Evolutionary conservation across 2,797 vertebrate species (phyloP).

Genomic region (Hydrocynus forskahlii): DNA sequence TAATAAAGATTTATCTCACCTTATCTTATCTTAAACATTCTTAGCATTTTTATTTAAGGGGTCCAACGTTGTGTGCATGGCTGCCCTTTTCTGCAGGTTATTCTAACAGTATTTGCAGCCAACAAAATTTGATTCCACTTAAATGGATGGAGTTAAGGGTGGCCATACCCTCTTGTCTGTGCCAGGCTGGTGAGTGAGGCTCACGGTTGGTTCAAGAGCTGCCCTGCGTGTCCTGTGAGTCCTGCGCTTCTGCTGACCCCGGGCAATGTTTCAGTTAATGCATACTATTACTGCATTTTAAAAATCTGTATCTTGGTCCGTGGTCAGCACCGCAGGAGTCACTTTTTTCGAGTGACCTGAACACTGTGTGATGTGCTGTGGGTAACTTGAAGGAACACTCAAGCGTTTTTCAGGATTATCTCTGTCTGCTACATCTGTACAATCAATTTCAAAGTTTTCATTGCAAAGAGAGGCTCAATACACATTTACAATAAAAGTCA

Average conservation of each 20-base stretch:
- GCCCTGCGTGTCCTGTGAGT: neutral
- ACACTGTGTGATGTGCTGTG: slow-evolving; percentile 60
- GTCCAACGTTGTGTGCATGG: slow-evolving; percentile 29
- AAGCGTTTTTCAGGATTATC: neutral
- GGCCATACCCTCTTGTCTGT: slow-evolving; percentile 67
- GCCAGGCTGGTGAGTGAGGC: slow-evolving; percentile 82
- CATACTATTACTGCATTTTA: neutral
- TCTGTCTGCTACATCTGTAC: neutral
- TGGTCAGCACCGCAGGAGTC: neutral
- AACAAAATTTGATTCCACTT: slow-evolving; percentile 82
- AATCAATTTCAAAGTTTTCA: too few species aligned
- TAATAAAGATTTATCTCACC: too few species aligned
- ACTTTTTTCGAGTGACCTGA: neutral
- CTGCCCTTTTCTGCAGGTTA: slow-evolving; percentile 80
- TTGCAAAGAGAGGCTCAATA: too few species aligned
- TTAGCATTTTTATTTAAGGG: neutral
- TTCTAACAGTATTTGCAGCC: slow-evolving; percentile 80
- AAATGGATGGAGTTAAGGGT: slow-evolving; percentile 81
- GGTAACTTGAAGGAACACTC: neutral
- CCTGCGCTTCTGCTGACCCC: slow-evolving; percentile 8
- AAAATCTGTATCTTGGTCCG: neutral
- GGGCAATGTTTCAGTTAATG: neutral
- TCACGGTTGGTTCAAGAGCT: slow-evolving; percentile 13
- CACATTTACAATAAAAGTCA: neutral
- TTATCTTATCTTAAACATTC: too few species aligned